phyloP scores from a whole-genome alignment of 2,113 vertebrate species.

The Crotalus helleri region DNA sequence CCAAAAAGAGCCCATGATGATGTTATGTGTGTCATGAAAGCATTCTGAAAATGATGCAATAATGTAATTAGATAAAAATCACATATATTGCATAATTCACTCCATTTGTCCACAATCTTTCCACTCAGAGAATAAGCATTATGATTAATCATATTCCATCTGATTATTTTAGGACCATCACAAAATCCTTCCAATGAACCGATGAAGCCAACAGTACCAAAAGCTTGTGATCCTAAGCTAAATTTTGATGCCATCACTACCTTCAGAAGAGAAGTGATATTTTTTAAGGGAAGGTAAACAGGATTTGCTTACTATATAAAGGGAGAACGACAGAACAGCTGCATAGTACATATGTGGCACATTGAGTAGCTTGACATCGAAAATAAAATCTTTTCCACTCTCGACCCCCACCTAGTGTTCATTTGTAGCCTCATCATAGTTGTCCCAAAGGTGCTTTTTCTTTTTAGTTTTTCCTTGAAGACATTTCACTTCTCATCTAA shows the following conservation, averaged over 20 bases:
- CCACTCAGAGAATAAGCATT: background rate
- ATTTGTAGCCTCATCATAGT: background rate
- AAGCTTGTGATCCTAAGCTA: conserved; percentile 74
- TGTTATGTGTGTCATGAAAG: background rate
- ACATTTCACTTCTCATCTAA: background rate
- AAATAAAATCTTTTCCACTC: background rate
- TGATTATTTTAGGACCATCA: conserved; percentile 51
- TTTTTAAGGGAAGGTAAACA: conserved; percentile 89
- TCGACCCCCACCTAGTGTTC: background rate
- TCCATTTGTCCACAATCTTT: background rate
- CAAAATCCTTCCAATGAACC: conserved; percentile 49
- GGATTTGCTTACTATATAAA: background rate
- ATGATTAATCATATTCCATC: background rate
- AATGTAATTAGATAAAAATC: background rate
- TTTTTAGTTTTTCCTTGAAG: background rate
- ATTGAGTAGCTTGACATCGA: background rate
- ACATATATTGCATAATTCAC: background rate
- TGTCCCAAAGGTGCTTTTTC: background rate
- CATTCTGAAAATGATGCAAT: background rate
- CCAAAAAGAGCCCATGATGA: background rate
- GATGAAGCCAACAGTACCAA: conserved; percentile 55
- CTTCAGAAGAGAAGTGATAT: conserved; percentile 78
- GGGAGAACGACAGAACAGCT: background rate
- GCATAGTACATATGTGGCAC: background rate
- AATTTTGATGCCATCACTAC: conserved; percentile 81